These are phyloP conservation scores for Eristalinus aeneus DNA, from an alignment of 2,888 invertebrate species.

Conservation along the genomic window DNA sequence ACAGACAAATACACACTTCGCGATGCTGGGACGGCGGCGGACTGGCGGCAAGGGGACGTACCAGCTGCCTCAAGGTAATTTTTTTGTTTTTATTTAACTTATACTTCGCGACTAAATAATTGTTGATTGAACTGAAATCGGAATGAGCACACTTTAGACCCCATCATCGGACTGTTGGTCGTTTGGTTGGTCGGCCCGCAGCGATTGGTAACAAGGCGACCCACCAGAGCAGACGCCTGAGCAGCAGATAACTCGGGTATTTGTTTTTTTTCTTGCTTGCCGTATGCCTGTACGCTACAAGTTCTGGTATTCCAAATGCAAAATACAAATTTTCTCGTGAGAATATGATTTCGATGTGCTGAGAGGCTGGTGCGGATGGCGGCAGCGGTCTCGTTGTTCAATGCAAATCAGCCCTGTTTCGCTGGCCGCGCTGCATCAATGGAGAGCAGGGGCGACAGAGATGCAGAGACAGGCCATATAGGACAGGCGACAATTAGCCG, in stretches of 20 bases:
- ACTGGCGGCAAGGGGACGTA: background rate
- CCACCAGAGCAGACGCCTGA: background rate
- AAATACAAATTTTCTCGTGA: constrained; percentile 58
- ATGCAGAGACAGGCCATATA: constrained; percentile 21
- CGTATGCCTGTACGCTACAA: constrained; percentile 6
- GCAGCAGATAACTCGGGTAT: too few relatives aligned
- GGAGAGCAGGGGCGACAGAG: background rate
- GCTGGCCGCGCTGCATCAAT: constrained; percentile 6
- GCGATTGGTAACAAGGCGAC: background rate
- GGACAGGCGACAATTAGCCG: constrained; percentile 34
- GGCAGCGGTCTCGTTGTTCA: constrained; percentile 21
- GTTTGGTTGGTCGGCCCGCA: background rate
- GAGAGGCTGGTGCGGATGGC: background rate
- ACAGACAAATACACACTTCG: constrained; percentile 1
- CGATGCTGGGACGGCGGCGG: background rate
- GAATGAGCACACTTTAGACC: constrained; percentile 58
- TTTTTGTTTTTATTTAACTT: constrained; percentile 38
- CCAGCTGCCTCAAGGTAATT: constrained; percentile 51
- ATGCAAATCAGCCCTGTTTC: constrained; percentile 49
- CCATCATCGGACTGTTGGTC: background rate
- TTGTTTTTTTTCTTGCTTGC: constrained; percentile 1
- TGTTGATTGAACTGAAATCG: constrained; percentile 64
- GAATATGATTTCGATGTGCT: constrained; percentile 23
- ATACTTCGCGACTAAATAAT: constrained; percentile 63
- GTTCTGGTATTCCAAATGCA: constrained; percentile 31